Conservation (phyloP, 1,140 invertebrate species). For the Cydia pomonella region DNA sequence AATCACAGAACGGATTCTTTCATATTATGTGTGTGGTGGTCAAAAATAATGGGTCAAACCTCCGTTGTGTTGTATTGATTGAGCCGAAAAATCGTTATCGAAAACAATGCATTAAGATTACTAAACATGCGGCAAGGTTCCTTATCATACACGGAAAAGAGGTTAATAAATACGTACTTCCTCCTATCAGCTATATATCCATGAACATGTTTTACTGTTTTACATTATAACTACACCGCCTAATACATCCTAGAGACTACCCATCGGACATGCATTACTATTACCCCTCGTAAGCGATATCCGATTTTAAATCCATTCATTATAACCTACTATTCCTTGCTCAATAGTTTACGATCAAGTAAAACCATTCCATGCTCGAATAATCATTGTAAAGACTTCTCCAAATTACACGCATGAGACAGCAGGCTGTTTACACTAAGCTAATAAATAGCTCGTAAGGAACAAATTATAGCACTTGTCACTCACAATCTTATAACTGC, state of each 20-base stretch:
- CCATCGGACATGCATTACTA: background rate
- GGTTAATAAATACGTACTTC: too few species aligned
- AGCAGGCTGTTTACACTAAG: constrained; percentile 53
- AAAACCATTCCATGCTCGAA: constrained; percentile 48
- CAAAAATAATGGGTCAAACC: too few species aligned
- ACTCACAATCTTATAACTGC: constrained; percentile 37
- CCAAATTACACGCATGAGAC: constrained; percentile 61
- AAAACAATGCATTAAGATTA: too few species aligned
- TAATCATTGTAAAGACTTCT: constrained; percentile 47
- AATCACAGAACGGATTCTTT: too few species aligned
- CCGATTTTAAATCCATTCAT: background rate
- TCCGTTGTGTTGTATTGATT: too few species aligned
- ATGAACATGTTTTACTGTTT: background rate
- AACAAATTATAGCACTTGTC: constrained; percentile 59
- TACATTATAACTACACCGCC: background rate
- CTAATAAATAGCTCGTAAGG: constrained; percentile 56
- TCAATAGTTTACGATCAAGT: background rate
- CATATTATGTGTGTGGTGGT: too few species aligned
- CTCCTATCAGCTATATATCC: too few species aligned
- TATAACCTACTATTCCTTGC: background rate
- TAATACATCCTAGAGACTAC: background rate
- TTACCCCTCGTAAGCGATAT: background rate
- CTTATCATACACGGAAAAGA: too few species aligned
- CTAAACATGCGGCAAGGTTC: too few species aligned
- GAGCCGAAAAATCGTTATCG: too few species aligned